Evolutionary conservation across 2,113 vertebrate species (phyloP), one percentile per base, ranked within the genome.

Genomic region (Phyllostomus hastatus): DNA sequence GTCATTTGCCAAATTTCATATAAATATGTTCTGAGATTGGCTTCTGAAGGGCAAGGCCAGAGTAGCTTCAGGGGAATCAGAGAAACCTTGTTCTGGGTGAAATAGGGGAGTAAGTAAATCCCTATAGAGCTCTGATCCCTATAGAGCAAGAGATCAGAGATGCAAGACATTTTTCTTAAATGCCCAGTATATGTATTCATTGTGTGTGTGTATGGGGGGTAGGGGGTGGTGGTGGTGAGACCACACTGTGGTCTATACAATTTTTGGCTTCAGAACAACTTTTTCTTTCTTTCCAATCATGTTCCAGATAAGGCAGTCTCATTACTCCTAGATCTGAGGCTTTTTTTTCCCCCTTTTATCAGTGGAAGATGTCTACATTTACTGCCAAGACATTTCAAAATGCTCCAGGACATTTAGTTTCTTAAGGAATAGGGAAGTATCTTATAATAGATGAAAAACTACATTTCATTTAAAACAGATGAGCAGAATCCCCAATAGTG

Each of bases 401-500:
- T 93, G 96, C 94, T 95, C 96, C 81, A 1, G 95, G 91, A 98
- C 92, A 97, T 97, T 98, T 97, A 98, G 96, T 98, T 98, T 98
- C 97, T 98, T 97, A 97, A 97, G 96, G 59, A 88, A 70, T 35
- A 78, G n/a, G 38, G 57, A 82, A 98, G 97, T 97, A 96, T 97
- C 92, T 97, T 95, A 98, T 96, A 97, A 94, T 87, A 97, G 96
- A 97, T 97, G 91, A 97, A 97, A 93, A 97, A 96, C 89, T 96
- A 88, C 90, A 85, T 94, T 97, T 98, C 96, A 98, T 97, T 97
- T 95, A 96, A 98, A 98, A 98, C 97, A 98, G 96, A 98, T 98
- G 97, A 98, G 95, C 95, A 96, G 88, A 88, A 97, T 97, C 98
- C 90, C 76, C 92, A 88, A 61, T 31, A 57, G 96, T 93, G 86